These are phyloP conservation scores for Borostomias antarcticus DNA, from an alignment of 2,797 vertebrate species.

Conservation along the genomic window DNA sequence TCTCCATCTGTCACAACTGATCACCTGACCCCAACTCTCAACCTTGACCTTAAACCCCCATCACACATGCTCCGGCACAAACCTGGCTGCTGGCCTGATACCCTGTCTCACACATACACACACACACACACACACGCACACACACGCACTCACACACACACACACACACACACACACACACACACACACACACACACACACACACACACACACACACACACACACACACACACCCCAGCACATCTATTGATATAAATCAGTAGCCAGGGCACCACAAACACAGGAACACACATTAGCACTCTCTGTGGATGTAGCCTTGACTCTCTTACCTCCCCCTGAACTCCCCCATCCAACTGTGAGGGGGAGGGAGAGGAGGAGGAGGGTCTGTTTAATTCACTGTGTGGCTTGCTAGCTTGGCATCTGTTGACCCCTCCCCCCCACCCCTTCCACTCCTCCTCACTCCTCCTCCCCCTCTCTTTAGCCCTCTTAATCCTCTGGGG, in stretches of 20 bases:
- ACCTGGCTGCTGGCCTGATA: constrained; percentile 51
- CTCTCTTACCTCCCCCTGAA: constrained; percentile 1
- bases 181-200: too few relatives aligned
- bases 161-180: too few relatives aligned
- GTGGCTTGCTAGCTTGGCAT: constrained; percentile 42
- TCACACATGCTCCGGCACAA: constrained; percentile 30
- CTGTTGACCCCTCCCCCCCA: constrained; percentile 37
- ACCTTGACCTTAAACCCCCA: constrained; percentile 61
- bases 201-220: constrained; percentile 3
- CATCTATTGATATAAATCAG: too few relatives aligned
- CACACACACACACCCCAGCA: background rate
- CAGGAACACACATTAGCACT: background rate
- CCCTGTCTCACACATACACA: background rate
- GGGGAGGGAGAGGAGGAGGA: constrained; percentile 8
- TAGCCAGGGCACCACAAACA: too few relatives aligned
- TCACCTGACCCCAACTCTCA: constrained; percentile 66
- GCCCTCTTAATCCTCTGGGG: background rate
- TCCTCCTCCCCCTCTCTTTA: constrained; percentile 30
- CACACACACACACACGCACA: constrained; percentile 8
- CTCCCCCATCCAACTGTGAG: constrained; percentile 14
- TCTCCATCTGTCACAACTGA: constrained; percentile 71
- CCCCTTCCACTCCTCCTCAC: background rate
- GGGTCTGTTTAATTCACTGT: constrained; percentile 41
- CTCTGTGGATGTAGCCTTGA: constrained; percentile 19
- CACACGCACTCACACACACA: too few relatives aligned